Evolutionary conservation across 2,113 vertebrate genomes (phyloP).

Genomic region (Grus americana): DNA sequence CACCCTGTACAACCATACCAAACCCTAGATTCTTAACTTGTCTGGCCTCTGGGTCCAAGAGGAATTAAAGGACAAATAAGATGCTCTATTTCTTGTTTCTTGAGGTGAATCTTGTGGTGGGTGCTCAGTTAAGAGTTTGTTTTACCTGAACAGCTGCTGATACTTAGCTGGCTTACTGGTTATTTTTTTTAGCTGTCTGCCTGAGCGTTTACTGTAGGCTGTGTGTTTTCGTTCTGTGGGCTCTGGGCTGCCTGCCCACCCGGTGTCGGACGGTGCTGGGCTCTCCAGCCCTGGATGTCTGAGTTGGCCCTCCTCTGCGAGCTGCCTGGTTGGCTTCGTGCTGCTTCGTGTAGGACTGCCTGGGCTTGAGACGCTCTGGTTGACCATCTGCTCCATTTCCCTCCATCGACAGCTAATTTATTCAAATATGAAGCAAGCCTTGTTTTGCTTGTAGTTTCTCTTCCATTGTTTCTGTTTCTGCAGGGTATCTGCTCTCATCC

Average conservation of each 20-base stretch:
- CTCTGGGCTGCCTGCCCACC: background rate
- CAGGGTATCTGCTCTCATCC: background rate
- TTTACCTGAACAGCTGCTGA: slow-evolving; percentile 6
- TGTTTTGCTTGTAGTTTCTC: background rate
- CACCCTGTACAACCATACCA: background rate
- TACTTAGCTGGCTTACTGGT: background rate
- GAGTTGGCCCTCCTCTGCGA: background rate
- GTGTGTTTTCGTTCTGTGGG: background rate
- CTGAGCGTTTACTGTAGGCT: background rate
- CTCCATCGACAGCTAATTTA: slow-evolving; percentile 6
- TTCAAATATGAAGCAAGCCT: background rate
- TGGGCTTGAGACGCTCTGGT: background rate
- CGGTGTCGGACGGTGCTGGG: rapidly evolving
- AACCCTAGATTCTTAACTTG: background rate
- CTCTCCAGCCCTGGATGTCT: background rate
- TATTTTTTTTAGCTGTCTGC: slow-evolving; percentile 9
- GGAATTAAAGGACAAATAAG: slow-evolving; percentile 4
- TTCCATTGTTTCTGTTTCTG: background rate
- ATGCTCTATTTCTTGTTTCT: background rate
- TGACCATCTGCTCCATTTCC: background rate
- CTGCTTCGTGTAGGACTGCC: background rate
- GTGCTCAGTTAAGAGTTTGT: background rate
- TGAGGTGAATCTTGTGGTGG: slow-evolving; percentile 11
- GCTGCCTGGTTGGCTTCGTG: background rate
- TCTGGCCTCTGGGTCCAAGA: background rate